phyloP scores from a whole-genome alignment of 2,797 vertebrate species.

The Delichon dasypus region DNA sequence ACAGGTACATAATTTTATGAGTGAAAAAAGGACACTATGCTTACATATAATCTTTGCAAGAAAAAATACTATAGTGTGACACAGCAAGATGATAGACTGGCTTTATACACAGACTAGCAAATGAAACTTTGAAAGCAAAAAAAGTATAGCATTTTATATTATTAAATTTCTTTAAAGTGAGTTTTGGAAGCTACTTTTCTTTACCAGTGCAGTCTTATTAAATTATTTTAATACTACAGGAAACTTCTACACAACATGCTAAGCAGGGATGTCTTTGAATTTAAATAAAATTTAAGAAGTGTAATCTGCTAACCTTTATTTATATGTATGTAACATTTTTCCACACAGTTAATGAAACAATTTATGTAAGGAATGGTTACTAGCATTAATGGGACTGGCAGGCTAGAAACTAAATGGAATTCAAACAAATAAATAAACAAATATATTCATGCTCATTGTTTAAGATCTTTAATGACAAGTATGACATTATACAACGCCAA shows the following conservation, averaged over 20 bases:
- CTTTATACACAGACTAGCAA: neutral
- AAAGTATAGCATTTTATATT: neutral
- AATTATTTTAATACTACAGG: neutral
- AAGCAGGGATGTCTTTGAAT: neutral
- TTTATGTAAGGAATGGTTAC: slow-evolving; percentile 1
- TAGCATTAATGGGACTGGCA: neutral
- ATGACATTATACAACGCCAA: slow-evolving; percentile 4
- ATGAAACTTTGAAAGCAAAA: slow-evolving; percentile 14
- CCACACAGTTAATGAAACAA: slow-evolving; percentile 7
- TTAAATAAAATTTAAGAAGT: slow-evolving; percentile 29
- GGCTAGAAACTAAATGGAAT: slow-evolving; percentile 31
- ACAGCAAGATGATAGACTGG: neutral
- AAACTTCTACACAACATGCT: slow-evolving; percentile 14
- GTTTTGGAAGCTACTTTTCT: neutral
- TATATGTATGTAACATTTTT: slow-evolving; percentile 14
- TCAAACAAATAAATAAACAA: slow-evolving; percentile 35
- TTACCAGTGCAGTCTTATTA: neutral
- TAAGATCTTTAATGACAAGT: slow-evolving; percentile 16
- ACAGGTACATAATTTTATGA: neutral
- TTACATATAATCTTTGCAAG: neutral
- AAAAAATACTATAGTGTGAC: neutral
- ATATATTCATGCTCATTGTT: neutral
- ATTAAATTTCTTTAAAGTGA: slow-evolving; percentile 1
- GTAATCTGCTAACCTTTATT: slow-evolving; percentile 33
- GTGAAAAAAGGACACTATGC: neutral